Evolutionary conservation across 2,113 vertebrate genomes (phyloP), one percentile per base, ranked within the genome.

Genomic region (Acinonyx jubatus): DNA sequence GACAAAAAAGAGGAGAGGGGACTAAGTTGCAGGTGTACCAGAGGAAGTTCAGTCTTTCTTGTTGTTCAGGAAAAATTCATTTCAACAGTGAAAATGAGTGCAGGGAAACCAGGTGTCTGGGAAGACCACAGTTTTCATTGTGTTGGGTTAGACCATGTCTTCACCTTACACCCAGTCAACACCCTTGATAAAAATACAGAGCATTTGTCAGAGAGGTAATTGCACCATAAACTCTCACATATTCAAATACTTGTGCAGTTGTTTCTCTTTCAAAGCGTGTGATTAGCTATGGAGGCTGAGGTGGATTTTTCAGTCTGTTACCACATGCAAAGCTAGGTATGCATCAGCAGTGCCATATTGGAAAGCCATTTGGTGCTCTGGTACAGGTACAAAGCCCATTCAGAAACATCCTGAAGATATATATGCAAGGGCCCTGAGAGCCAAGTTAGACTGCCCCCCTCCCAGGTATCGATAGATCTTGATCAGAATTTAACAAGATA

Each of bases 201-300:
- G 4, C n/a, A 18, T 88, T 96, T 95, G 76, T 94, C 48, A 93
- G 78, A 41, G 78, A 90, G 18, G 27, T 55, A 50, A n/a, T 63
- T 94, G 38, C 18, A 74, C 36, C 83, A 33, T 12, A 63, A 71
- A 0, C 25, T 0, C 0, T 5, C 38, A 81, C 9, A 50, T 4
- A 71, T 90, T 87, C 63, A 83, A 36, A 65, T 88, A 69, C 68
- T 92, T 76, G 19, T 87, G 5, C 13, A n/a, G 3, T 31, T 71
- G 57, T 9, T 50, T 18, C 36, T 41, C 16, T 76, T 93, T 74
- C 3, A 10, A 27, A 92, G 71, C 55, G 36, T 96, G 52, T 68
- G 18, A 25, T 15, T 16, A 31, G 31, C 55, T 0, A 18, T 65
- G 81, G 16, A 85, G n/a, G 50, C 55, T 38, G 50, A 92, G 9